These are phyloP conservation scores for Frankliniella intonsa DNA, from an alignment of 2,888 invertebrate genomes.

Conservation along the genomic window DNA sequence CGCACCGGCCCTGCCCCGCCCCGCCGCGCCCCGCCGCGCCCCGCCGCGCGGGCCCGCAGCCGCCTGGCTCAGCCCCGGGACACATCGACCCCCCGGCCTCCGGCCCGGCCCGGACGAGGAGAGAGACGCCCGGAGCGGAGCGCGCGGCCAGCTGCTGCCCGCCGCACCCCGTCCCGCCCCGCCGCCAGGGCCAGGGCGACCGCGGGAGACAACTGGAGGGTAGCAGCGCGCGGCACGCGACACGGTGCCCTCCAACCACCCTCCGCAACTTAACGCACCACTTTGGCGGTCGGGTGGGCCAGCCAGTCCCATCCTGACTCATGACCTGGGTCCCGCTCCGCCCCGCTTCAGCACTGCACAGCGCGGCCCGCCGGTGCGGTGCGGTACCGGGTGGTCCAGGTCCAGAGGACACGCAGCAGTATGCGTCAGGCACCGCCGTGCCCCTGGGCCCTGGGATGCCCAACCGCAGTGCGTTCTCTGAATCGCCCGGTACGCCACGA, in stretches of 20 bases:
- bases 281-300: too few relatives aligned
- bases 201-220: neutral
- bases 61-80: neutral
- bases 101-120: neutral
- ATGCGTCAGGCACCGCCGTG: too few relatives aligned
- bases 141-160: neutral
- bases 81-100: neutral
- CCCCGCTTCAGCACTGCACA: too few relatives aligned
- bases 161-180: neutral
- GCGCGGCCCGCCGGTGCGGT: too few relatives aligned
- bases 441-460: too few relatives aligned
- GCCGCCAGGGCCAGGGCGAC: neutral
- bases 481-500: too few relatives aligned
- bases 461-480: too few relatives aligned
- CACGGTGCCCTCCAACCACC: neutral
- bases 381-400: too few relatives aligned
- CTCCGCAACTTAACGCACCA: too few relatives aligned
- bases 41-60: neutral
- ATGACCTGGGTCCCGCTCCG: too few relatives aligned
- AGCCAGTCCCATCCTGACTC: too few relatives aligned
- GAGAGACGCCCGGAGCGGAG: neutral
- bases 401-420: too few relatives aligned
- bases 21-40: neutral
- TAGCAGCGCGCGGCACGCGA: neutral
- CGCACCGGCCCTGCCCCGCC: neutral